Base-by-base conservation (phyloP, 2,113 vertebrate genomes). In the Cebidichthys violaceus region DNA sequence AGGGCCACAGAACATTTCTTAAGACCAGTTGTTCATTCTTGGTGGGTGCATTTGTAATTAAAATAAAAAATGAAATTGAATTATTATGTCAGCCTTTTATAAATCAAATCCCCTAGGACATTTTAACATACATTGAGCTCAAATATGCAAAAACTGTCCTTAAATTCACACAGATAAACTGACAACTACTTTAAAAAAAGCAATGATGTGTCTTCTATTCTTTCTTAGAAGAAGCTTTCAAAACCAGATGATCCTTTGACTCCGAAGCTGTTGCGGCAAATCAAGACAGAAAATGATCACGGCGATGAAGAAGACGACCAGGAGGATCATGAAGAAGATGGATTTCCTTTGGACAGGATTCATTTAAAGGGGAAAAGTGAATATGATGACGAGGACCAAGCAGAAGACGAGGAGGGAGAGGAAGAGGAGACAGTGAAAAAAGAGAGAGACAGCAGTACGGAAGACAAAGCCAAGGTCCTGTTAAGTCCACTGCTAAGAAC, bases 211-310 rank as follows among this genome's bases (percentile, higher is more conserved):
- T 35, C 31, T 57, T 67, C 11, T 81, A 7, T 68, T 80, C 29
- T 81, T 45, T 87, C 20, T 0, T 92, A 98, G 97, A 96, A 96
- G 90, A 95, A 97, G 72, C 95, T 95, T 66, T 96, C 95, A 90
- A 97, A 96, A 81, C 68, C 92, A 0, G 97, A 98, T 14, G 96
- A 97, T 74, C 92, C 95, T 6, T 83, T 94, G 20, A 91, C 95
- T 76, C 89, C 92, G 41, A 97, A 96, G 79, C 94, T 97, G 31
- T 89, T 97, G 77, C 91, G 94, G 65, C 96, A 96, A 70, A 96
- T 98, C 87, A 98, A 98, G 92, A 96, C 96, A 72, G 97, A 99
- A 77, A 95, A 94, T 0, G 96, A 97, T 79, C 96, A 97, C 0
- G 95, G 95, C 0, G 93, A 91, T 24, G 86, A 92, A 41, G 89